Conservation (phyloP, 2,888 invertebrate species). For the Tachina grossa region DNA sequence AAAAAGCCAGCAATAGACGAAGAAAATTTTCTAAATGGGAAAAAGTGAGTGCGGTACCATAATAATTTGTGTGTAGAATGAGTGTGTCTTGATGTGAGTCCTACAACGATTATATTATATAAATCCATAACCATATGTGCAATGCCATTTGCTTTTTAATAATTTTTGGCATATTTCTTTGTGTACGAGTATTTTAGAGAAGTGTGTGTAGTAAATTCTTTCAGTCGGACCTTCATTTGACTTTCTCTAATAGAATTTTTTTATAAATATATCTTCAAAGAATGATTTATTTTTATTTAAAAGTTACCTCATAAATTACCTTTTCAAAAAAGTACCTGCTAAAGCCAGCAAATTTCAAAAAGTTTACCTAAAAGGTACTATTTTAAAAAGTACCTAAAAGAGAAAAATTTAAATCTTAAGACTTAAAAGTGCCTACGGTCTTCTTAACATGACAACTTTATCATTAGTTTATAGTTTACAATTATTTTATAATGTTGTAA, state of each 20-base stretch:
- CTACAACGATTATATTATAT: neutral
- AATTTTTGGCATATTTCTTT: neutral
- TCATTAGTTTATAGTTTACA: too few relatives aligned
- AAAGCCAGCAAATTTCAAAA: neutral
- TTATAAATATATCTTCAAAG: too few relatives aligned
- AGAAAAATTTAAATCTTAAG: too few relatives aligned
- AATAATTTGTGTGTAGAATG: neutral
- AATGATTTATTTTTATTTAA: too few relatives aligned
- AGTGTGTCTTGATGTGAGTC: neutral
- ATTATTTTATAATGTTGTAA: too few relatives aligned
- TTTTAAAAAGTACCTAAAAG: neutral
- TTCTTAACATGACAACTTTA: too few relatives aligned
- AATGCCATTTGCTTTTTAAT: constrained; percentile 22
- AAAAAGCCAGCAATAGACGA: constrained; percentile 10
- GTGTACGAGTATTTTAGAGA: neutral
- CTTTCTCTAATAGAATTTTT: neutral
- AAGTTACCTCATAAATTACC: too few relatives aligned
- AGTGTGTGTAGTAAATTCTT: neutral
- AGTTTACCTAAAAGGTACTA: neutral
- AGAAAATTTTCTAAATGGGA: constrained; percentile 43
- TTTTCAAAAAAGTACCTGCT: neutral
- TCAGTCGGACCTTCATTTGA: constrained; percentile 43
- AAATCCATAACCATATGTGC: constrained; percentile 47
- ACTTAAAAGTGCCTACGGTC: too few relatives aligned
- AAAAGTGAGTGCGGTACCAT: neutral